Evolutionary conservation across 2,797 vertebrate genomes (phyloP).

Genomic region (Acipenser oxyrinchus): DNA sequence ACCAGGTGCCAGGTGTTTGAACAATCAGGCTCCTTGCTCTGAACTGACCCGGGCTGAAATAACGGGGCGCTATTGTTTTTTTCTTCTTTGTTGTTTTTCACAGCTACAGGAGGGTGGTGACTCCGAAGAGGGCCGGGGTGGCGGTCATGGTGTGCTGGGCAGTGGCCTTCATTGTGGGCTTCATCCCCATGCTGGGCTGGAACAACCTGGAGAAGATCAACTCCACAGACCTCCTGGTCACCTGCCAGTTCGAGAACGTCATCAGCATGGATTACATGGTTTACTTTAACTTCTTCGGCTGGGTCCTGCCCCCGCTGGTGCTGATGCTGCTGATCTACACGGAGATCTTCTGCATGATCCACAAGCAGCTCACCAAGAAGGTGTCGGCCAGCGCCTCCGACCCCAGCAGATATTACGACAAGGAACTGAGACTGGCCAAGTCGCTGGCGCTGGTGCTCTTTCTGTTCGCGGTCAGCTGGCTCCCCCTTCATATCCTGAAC

Average conservation of each 20-base stretch:
- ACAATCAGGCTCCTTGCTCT: too few relatives aligned
- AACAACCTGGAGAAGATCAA: constrained; percentile 71
- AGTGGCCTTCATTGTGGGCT: constrained; percentile 82
- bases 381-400: constrained; percentile 67
- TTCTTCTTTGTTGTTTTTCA: constrained; percentile 16
- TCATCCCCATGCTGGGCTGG: constrained; percentile 94
- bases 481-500: constrained; percentile 91
- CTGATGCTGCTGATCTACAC: constrained; percentile 88
- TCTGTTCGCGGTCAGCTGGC: constrained; percentile 87
- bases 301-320: constrained; percentile 87
- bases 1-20: too few relatives aligned
- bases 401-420: constrained; percentile 88
- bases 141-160: constrained; percentile 86
- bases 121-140: constrained; percentile 66
- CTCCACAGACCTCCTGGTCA: constrained; percentile 55
- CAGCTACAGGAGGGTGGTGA: constrained; percentile 89
- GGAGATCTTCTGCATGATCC: constrained; percentile 96
- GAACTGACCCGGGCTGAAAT: not conserved
- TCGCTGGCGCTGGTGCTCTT: constrained; percentile 88
- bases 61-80: not conserved
- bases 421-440: constrained; percentile 93
- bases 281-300: constrained; percentile 95
- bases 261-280: constrained; percentile 99
- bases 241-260: constrained; percentile 84
- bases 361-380: constrained; percentile 87